Evolutionary conservation across 2,797 vertebrate species (phyloP).

Genomic region (Rallus crepitans): DNA sequence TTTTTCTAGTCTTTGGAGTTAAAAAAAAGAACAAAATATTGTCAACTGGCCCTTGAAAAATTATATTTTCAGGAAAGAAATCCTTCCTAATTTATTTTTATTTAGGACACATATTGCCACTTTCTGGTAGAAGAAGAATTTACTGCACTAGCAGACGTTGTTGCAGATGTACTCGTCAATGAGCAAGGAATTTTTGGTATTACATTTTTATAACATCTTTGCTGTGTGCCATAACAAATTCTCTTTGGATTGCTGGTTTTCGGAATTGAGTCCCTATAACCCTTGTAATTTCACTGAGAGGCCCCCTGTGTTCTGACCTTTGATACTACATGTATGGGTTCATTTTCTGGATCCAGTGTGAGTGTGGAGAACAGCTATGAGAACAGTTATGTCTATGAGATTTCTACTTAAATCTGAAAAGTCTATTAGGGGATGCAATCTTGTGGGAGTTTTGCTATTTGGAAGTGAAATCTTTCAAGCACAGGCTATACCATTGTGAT

Average conservation of each 20-base stretch:
- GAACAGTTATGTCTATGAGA: background rate
- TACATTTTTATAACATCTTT: background rate
- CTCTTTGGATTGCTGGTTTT: background rate
- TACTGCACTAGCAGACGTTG: background rate
- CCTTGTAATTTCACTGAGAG: background rate
- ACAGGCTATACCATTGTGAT: background rate
- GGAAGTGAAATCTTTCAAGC: background rate
- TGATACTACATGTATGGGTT: background rate
- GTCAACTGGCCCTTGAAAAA: background rate
- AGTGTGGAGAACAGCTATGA: background rate
- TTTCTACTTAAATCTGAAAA: background rate
- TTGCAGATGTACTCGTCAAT: background rate
- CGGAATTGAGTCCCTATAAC: background rate
- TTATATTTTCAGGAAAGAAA: background rate
- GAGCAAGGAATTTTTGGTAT: background rate
- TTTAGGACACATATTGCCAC: background rate
- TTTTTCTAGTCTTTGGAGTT: background rate
- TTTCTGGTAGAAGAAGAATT: background rate
- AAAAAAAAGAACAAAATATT: background rate
- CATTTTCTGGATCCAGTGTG: background rate
- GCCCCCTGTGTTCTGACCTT: background rate
- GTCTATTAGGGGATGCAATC: background rate
- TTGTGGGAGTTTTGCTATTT: background rate
- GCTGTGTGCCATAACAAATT: background rate
- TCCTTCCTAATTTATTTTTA: background rate